A percentile compares a stretch with the other conserved stretches of the same genome.
phyloP scores from a whole-genome alignment of 37 sponge, comb jelly and placozoan genomes.

The Diacarnus erythraeanus region DNA sequence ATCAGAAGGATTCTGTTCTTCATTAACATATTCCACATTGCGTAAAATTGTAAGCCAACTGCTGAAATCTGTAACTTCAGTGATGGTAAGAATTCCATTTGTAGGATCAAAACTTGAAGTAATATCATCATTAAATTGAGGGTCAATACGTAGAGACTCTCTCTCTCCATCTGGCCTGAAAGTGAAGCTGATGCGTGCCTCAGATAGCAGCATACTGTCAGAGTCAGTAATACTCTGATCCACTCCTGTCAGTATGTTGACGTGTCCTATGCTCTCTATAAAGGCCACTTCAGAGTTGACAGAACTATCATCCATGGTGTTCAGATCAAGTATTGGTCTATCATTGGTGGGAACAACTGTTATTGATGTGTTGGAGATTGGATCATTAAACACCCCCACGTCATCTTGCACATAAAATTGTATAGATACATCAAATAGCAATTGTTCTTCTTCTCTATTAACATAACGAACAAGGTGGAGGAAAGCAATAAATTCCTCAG shows the following conservation, averaged over 20 bases:
- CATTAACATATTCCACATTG: slow-evolving; percentile 41
- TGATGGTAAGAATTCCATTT: slow-evolving; percentile 26
- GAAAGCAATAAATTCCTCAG: slow-evolving; percentile 25
- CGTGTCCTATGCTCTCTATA: slow-evolving; percentile 24
- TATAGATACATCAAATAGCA: slow-evolving; percentile 4
- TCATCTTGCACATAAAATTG: slow-evolving; percentile 50
- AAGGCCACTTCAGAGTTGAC: slow-evolving; percentile 14
- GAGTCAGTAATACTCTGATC: slow-evolving; percentile 41
- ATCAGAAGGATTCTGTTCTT: slow-evolving; percentile 23
- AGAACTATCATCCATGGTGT: slow-evolving; percentile 14
- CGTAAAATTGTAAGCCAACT: slow-evolving; percentile 31
- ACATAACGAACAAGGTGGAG: slow-evolving; percentile 40
- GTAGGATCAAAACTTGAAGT: slow-evolving; percentile 13
- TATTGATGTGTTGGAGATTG: slow-evolving; percentile 35
- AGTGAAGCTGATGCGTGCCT: slow-evolving; percentile 25
- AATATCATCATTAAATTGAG: not conserved
- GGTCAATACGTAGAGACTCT: slow-evolving; percentile 50
- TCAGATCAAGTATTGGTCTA: slow-evolving; percentile 53
- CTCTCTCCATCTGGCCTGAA: slow-evolving; percentile 31
- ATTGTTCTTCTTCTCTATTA: slow-evolving; percentile 33
- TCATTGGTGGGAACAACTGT: slow-evolving; percentile 61
- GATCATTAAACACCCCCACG: slow-evolving; percentile 11
- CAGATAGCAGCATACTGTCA: slow-evolving; percentile 36
- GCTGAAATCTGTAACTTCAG: not conserved
- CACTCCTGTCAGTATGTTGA: slow-evolving; percentile 16